Percentiles rank a stretch among this genome's conserved stretches.
Evolutionary conservation across 2,888 invertebrate species (phyloP).

Genomic region (Periphyllus acericola): DNA sequence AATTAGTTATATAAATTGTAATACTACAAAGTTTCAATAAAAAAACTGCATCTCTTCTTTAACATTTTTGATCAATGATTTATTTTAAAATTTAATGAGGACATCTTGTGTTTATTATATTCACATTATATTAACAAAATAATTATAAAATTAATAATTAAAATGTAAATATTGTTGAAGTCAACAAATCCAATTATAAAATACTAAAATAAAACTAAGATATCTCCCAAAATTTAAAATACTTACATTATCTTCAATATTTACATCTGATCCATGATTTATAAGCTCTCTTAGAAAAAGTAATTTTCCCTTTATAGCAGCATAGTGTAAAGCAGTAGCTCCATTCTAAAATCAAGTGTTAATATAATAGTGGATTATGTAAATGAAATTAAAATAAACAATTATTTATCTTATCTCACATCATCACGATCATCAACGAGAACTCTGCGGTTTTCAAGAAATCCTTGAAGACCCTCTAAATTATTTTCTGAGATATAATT

Average conservation of each 20-base stretch:
- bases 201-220: neutral
- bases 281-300: slow-evolving; percentile 86
- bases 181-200: neutral
- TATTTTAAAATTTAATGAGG: too few species aligned
- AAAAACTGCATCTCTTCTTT: too few species aligned
- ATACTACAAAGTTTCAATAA: too few species aligned
- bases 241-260: slow-evolving; percentile 82
- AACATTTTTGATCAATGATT: too few species aligned
- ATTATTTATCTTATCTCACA: slow-evolving; percentile 69
- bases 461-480: slow-evolving; percentile 80
- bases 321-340: slow-evolving; percentile 91
- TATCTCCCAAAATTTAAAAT: slow-evolving; percentile 8
- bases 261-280: slow-evolving; percentile 90
- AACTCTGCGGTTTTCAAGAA: slow-evolving; percentile 83
- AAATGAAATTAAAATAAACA: slow-evolving; percentile 42
- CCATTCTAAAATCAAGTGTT: slow-evolving; percentile 77
- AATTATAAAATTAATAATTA: neutral
- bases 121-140: too few species aligned
- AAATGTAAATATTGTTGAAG: neutral
- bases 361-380: neutral
- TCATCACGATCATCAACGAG: slow-evolving; percentile 89
- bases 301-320: slow-evolving; percentile 84
- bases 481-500: slow-evolving; percentile 85
- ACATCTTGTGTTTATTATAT: too few species aligned
- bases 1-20: too few species aligned